A percentile compares a stretch with the other conserved stretches of the same genome.
Conservation (phyloP, 2,113 vertebrate species). For the Empidonax traillii region DNA sequence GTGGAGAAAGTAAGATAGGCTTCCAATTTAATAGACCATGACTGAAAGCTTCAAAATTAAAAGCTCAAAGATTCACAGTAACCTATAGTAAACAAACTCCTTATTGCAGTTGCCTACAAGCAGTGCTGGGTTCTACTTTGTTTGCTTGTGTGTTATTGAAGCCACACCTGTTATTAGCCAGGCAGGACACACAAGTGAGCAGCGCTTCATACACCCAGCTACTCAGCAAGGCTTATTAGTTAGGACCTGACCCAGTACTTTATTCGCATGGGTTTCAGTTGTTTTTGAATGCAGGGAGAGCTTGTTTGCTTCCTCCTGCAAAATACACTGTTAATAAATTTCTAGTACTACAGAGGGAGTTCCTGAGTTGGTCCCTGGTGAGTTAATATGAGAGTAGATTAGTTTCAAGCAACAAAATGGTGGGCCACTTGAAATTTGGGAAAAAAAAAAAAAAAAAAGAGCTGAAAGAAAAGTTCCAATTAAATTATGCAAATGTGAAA, state of each 20-base stretch:
- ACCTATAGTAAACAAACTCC: neutral
- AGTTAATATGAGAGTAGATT: neutral
- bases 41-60: neutral
- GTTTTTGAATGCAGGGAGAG: neutral
- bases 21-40: neutral
- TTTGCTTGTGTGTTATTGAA: neutral
- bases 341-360: neutral
- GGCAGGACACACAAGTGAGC: neutral
- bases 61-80: neutral
- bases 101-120: neutral
- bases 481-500: constrained; percentile 8
- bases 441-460: neutral
- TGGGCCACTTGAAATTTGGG: neutral
- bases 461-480: neutral
- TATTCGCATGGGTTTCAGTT: neutral
- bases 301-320: neutral
- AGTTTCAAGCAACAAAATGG: neutral
- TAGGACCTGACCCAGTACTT: neutral
- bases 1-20: neutral
- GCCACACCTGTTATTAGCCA: neutral
- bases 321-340: neutral
- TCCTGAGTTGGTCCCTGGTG: neutral
- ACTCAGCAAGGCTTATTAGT: neutral
- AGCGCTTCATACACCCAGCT: neutral
- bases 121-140: neutral